Percentiles rank a stretch among this genome's conserved stretches.
Conservation (phyloP, 2,113 vertebrate species). For the Chionomys nivalis region DNA sequence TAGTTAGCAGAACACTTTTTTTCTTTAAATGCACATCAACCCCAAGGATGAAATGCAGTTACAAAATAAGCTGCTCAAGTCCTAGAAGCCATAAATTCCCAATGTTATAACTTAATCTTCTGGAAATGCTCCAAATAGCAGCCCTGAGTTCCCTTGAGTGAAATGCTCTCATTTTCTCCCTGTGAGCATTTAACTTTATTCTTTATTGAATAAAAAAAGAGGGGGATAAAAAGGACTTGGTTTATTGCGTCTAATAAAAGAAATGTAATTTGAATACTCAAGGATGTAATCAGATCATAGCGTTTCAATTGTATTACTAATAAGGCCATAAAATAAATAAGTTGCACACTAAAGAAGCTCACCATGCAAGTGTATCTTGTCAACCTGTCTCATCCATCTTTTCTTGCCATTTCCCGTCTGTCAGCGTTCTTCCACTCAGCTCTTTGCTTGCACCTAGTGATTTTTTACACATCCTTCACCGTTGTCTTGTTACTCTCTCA, state of each 20-base stretch:
- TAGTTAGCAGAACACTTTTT: constrained; percentile 1
- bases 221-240: constrained; percentile 4
- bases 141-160: constrained; percentile 6
- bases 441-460: constrained; percentile 34
- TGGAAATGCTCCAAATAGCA: constrained; percentile 53
- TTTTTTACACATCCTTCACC: constrained; percentile 77
- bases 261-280: constrained; percentile 72
- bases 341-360: constrained; percentile 9
- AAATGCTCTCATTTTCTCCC: constrained; percentile 60
- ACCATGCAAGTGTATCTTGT: constrained; percentile 29
- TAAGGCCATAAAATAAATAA: constrained; percentile 71
- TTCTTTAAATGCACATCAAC: constrained; percentile 11
- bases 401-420: constrained; percentile 67
- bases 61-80: constrained; percentile 48
- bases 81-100: constrained; percentile 54
- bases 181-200: constrained; percentile 58
- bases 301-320: constrained; percentile 73
- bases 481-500: constrained; percentile 75
- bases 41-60: constrained; percentile 19
- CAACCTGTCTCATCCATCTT: constrained; percentile 63
- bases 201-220: constrained; percentile 64
- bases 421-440: constrained; percentile 66
- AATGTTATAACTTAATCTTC: constrained; percentile 57
- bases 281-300: constrained; percentile 73
- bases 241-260: constrained; percentile 71